phyloP scores from a whole-genome alignment of 2,888 invertebrate species.

The Tholera decimalis region DNA sequence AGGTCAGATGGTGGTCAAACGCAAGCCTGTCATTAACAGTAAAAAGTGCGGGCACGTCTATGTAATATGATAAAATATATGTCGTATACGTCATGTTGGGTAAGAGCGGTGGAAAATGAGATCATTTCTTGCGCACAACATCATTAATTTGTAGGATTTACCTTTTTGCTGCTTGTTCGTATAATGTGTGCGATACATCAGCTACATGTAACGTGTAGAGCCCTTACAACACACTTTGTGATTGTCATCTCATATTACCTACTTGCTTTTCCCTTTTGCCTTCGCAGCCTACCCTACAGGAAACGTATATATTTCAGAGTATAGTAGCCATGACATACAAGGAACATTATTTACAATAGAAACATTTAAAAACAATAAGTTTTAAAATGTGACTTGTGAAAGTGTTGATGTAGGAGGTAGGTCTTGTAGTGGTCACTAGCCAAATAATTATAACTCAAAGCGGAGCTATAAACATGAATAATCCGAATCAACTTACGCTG shows the following conservation, averaged over 20 bases:
- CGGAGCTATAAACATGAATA: too few relatives aligned
- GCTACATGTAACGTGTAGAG: not conserved
- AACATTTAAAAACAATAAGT: too few relatives aligned
- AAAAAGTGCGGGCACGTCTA: not conserved
- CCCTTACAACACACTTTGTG: not conserved
- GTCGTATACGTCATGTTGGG: not conserved
- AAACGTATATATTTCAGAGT: not conserved
- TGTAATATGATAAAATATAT: not conserved
- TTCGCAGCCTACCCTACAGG: not conserved
- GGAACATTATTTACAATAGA: too few relatives aligned
- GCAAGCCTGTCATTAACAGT: not conserved
- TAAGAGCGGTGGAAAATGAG: not conserved
- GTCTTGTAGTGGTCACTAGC: too few relatives aligned
- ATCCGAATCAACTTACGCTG: too few relatives aligned
- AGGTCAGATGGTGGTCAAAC: not conserved
- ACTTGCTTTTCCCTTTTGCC: not conserved
- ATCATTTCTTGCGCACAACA: conserved; percentile 7
- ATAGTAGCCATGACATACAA: too few relatives aligned
- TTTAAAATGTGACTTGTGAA: too few relatives aligned
- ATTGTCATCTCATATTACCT: not conserved
- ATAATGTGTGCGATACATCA: too few relatives aligned
- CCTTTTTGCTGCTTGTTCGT: conserved; percentile 4
- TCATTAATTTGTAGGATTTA: conserved; percentile 11
- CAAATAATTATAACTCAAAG: too few relatives aligned
- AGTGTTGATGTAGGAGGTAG: too few relatives aligned